Percentiles rank a stretch among this genome's conserved stretches.
Evolutionary conservation across 2,888 invertebrate species (phyloP).

Genomic region (Chesias legatella): DNA sequence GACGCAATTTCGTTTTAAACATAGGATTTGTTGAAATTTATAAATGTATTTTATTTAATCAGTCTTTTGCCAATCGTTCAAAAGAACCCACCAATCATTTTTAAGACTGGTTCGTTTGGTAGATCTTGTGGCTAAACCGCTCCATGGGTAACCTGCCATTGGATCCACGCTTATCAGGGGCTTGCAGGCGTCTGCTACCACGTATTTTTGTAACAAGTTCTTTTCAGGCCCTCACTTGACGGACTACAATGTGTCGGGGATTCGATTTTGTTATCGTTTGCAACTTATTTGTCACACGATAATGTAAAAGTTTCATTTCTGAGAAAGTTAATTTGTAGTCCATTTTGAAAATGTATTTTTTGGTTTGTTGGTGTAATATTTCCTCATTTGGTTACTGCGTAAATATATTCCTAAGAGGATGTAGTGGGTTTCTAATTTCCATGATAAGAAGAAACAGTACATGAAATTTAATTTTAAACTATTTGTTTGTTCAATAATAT

Average conservation of each 20-base stretch:
- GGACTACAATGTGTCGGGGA: constrained; percentile 40
- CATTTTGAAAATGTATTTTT: neutral
- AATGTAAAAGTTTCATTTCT: constrained; percentile 22
- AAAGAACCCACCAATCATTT: constrained; percentile 4
- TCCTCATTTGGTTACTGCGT: no score
- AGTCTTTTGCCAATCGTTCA: no score
- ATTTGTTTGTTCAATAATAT: no score
- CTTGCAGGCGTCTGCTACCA: constrained; percentile 61
- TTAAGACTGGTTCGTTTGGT: neutral
- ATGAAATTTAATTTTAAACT: no score
- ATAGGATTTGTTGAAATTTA: no score
- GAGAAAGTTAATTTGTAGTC: constrained; percentile 4
- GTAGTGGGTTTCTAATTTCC: no score
- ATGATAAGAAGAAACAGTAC: no score
- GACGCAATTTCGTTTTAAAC: no score
- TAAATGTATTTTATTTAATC: no score
- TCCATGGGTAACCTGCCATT: constrained; percentile 3
- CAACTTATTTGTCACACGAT: constrained; percentile 20
- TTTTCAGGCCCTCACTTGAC: constrained; percentile 66
- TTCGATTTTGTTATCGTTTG: constrained; percentile 25
- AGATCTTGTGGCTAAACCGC: constrained; percentile 1
- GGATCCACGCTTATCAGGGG: constrained; percentile 61
- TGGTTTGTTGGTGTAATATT: neutral
- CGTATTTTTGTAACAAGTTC: constrained; percentile 78
- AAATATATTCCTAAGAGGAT: no score